Evolutionary conservation across 2,888 invertebrate genomes (phyloP).

Genomic region (Flabesymbios commensalis): DNA sequence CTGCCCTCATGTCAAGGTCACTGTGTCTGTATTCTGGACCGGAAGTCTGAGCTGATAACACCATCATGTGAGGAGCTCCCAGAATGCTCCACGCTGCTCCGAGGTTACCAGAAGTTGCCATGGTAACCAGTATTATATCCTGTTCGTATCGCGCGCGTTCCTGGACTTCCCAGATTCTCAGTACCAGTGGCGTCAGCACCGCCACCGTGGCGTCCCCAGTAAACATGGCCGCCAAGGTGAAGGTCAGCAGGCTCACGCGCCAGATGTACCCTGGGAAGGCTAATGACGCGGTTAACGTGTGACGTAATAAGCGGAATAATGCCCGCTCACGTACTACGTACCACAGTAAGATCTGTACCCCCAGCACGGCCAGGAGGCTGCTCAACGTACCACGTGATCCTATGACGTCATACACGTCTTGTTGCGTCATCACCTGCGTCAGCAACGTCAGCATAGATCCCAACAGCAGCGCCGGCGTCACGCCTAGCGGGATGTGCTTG

Average conservation of each 20-base stretch:
- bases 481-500: constrained; percentile 31
- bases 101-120: constrained; percentile 37
- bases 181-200: constrained; percentile 36
- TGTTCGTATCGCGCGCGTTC: constrained; percentile 32
- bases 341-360: constrained; percentile 37
- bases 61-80: constrained; percentile 36
- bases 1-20: constrained; percentile 24
- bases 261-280: constrained; percentile 29
- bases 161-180: constrained; percentile 35
- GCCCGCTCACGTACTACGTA: constrained; percentile 36
- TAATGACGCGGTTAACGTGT: constrained; percentile 21
- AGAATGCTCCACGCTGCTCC: constrained; percentile 35
- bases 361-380: constrained; percentile 35
- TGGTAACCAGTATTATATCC: constrained; percentile 32
- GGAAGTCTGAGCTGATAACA: constrained; percentile 35
- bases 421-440: constrained; percentile 27
- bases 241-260: constrained; percentile 27
- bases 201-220: constrained; percentile 36
- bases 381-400: constrained; percentile 27
- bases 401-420: constrained; percentile 30
- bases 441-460: constrained; percentile 37
- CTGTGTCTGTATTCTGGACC: constrained; percentile 14
- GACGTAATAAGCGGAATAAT: constrained; percentile 22
- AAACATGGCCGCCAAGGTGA: constrained; percentile 34
- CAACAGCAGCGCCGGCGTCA: constrained; percentile 27